These are phyloP conservation scores for Gyrodactylus salaris DNA, from an alignment of 1,140 invertebrate species.

Conservation along the genomic window DNA sequence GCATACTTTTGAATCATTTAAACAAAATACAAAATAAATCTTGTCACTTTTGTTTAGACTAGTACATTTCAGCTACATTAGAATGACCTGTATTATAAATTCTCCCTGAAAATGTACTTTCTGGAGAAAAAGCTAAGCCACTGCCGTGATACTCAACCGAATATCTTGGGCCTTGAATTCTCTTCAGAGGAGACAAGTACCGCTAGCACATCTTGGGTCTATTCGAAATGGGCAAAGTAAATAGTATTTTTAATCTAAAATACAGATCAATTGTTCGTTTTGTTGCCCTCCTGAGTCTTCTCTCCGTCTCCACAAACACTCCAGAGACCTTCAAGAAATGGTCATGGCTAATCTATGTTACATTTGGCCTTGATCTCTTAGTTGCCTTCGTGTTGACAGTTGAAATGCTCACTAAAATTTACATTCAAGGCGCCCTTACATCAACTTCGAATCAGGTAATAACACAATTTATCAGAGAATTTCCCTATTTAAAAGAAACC, in stretches of 20 bases:
- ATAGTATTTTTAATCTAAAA: not conserved
- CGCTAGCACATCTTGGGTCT: not conserved
- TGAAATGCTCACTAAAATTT: conserved; percentile 93
- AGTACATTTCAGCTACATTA: too few relatives aligned
- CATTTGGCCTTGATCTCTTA: conserved; percentile 48
- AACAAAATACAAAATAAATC: too few relatives aligned
- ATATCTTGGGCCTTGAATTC: not conserved
- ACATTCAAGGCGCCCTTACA: conserved; percentile 57
- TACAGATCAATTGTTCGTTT: not conserved
- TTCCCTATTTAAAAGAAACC: not conserved
- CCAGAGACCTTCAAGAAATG: conserved; percentile 61
- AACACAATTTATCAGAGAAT: conserved; percentile 11
- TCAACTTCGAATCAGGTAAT: conserved; percentile 21
- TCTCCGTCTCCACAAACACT: conserved; percentile 73
- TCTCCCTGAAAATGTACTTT: too few relatives aligned
- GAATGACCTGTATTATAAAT: too few relatives aligned
- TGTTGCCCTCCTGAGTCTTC: conserved; percentile 32
- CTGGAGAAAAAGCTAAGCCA: conserved; percentile 1
- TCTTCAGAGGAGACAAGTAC: not conserved
- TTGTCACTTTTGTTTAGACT: too few relatives aligned
- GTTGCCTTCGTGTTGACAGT: conserved; percentile 66
- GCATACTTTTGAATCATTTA: too few relatives aligned
- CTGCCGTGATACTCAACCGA: not conserved
- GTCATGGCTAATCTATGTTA: conserved; percentile 44
- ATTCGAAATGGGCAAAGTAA: conserved; percentile 6